A percentile compares a stretch with the other conserved stretches of the same genome.
Conservation (phyloP, 2,113 vertebrate species). For the Campylorhamphus procurvoides region DNA sequence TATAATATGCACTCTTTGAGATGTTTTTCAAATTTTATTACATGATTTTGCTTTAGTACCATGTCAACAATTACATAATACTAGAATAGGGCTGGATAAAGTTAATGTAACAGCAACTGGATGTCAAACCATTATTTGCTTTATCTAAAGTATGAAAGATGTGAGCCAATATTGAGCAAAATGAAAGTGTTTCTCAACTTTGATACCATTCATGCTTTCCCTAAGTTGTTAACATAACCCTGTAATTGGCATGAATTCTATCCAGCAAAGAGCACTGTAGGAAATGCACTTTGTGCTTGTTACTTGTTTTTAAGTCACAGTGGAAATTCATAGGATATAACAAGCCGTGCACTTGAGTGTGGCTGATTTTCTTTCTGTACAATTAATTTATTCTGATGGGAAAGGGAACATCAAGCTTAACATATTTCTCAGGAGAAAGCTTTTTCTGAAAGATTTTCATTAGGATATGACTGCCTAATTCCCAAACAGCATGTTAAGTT, state of each 20-base stretch:
- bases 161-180: not conserved
- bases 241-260: constrained; percentile 5
- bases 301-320: constrained; percentile 10
- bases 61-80: not conserved
- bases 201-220: not conserved
- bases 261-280: not conserved
- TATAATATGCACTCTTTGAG: not conserved
- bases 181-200: not conserved
- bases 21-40: not conserved
- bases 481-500: not conserved
- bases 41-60: not conserved
- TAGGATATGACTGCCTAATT: not conserved
- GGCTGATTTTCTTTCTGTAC: constrained; percentile 5
- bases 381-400: constrained; percentile 25
- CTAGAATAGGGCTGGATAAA: not conserved
- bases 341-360: not conserved
- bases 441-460: not conserved
- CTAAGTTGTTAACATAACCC: not conserved
- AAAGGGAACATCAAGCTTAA: not conserved
- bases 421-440: not conserved
- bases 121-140: not conserved
- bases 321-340: constrained; percentile 23
- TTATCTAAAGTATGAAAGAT: not conserved
- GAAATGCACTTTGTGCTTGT: constrained; percentile 9
- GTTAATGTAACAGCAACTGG: not conserved